A percentile compares a stretch with the other conserved stretches of the same genome.
These are phyloP conservation scores for Siniperca chuatsi DNA, from an alignment of 2,113 vertebrate genomes.

Conservation along the genomic window DNA sequence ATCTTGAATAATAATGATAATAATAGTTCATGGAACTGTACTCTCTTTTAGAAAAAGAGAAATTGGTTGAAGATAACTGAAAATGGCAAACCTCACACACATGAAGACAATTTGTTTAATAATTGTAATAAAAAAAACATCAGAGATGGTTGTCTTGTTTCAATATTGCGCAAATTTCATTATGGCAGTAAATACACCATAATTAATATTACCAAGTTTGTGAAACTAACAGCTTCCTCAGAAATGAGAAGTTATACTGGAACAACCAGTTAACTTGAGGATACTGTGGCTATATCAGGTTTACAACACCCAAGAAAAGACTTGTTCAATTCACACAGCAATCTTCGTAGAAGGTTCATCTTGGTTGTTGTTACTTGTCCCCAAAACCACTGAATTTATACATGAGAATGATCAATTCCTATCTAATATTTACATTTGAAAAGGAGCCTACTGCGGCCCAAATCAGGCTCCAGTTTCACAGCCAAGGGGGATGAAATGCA, in stretches of 20 bases:
- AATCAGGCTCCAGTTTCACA: constrained; percentile 43
- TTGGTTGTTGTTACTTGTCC: constrained; percentile 19
- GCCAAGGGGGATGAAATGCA: constrained; percentile 36
- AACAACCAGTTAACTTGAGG: constrained; percentile 14
- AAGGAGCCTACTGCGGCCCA: constrained; percentile 16
- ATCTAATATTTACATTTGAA: constrained; percentile 71
- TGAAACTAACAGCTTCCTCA: constrained; percentile 20
- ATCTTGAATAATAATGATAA: constrained; percentile 8
- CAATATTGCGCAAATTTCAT: constrained; percentile 31
- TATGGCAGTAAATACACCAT: constrained; percentile 11
- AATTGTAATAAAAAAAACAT: constrained; percentile 23
- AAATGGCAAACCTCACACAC: constrained; percentile 47
- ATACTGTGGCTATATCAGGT: constrained; percentile 25
- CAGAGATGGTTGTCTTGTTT: constrained; percentile 19
- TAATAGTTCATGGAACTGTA: constrained; percentile 26
- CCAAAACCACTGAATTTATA: constrained; percentile 49
- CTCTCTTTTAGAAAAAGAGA: neutral
- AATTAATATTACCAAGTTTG: constrained; percentile 8
- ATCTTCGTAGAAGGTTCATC: constrained; percentile 34
- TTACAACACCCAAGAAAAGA: constrained; percentile 43
- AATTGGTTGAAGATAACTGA: neutral
- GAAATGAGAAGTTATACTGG: constrained; percentile 17
- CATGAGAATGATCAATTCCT: constrained; percentile 44
- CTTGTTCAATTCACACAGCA: constrained; percentile 53
- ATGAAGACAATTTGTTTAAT: constrained; percentile 64